Conservation (phyloP, 2,113 vertebrate genomes). For the Dryoscopus gambensis region DNA sequence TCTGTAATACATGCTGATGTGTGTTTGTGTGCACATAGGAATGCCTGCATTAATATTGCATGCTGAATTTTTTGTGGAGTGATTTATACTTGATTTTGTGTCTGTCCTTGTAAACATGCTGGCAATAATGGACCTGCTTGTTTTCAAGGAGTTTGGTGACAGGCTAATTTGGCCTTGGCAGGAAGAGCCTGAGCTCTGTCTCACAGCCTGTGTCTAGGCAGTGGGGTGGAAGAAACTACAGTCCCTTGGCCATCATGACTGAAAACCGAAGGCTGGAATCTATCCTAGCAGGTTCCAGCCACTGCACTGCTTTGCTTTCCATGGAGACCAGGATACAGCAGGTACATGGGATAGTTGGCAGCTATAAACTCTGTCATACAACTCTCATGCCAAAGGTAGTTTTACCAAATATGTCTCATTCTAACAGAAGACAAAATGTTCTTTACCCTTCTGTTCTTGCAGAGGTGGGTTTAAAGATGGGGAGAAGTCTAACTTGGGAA, state of each 20-base stretch:
- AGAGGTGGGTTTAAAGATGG: neutral
- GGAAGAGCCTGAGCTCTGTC: neutral
- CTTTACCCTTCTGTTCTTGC: neutral
- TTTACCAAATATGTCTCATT: neutral
- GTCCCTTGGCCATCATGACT: neutral
- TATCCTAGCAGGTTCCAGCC: neutral
- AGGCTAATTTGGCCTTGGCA: neutral
- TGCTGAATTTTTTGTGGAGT: neutral
- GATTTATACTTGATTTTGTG: neutral
- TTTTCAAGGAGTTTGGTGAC: neutral
- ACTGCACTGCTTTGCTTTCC: neutral
- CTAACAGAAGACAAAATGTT: neutral
- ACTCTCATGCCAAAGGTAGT: neutral
- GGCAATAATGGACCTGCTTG: neutral
- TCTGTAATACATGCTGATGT: neutral
- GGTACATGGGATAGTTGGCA: neutral
- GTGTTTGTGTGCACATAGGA: neutral
- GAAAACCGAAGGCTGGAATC: neutral
- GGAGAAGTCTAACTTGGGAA: neutral
- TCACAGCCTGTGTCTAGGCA: neutral
- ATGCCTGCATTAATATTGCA: neutral
- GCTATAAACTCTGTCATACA: neutral
- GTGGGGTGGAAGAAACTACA: neutral
- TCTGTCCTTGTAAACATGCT: neutral
- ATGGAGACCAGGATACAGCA: fast-evolving